Evolutionary conservation across 1,140 invertebrate genomes (phyloP), one percentile per base, ranked within the genome.

Genomic region (Atta colombica): DNA sequence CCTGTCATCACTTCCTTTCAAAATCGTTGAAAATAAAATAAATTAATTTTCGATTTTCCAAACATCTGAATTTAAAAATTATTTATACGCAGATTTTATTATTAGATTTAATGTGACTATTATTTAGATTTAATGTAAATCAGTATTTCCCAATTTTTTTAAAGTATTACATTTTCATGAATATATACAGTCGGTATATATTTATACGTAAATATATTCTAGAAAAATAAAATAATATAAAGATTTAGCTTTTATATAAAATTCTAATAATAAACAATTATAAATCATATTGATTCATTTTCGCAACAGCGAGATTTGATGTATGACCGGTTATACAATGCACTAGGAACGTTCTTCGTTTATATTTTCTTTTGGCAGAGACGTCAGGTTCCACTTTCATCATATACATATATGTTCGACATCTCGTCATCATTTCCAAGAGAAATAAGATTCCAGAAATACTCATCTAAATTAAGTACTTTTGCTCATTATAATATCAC

Each of bases 231-330:
- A 5, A 28, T 53, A 4, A 53, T 71, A n/a, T 14, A 16, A 51
- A 51, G 14, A 51, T 55, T 74, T 31, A 55, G n/a, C 18, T 55
- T 55, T 74, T 74, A 31, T 74, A 31, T 7, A 55, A 58, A 12
- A 75, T 45, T 71, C 21, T 68, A 74, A 74, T 75, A 75, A 16
- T 53, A 25, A 63, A 49, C 8, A 21, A 49, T 77, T 25, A 63
- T 25, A 14, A 25, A 45, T 77, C 78, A 77, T 81, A 71, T 81
- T 60, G 74, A 86, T 53, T 69, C 25, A 25, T 25, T 80, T 86
- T 88, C 55, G 87, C 85, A 88, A 72, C 63, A 65, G 31, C 84
- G 28, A 58, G 66, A 82, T 89, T 88, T 87, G 86, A 89, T 71
- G 74, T 82, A 86, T 77, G 71, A 89, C 77, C 87, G 77, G 77